Conservation (phyloP, 2,888 invertebrate species). For the Leptinotarsa rubiginosa region DNA sequence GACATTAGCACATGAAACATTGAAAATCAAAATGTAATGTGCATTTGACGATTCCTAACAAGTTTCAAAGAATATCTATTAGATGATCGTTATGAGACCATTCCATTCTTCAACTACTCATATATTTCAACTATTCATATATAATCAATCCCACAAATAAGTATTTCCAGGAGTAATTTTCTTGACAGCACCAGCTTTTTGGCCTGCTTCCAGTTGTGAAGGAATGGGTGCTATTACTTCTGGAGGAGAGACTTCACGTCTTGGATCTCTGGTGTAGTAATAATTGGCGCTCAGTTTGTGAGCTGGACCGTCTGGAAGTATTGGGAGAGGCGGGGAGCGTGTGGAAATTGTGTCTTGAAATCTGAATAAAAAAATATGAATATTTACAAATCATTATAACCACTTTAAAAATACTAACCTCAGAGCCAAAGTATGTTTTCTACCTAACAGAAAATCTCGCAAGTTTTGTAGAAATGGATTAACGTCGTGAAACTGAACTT, state of each 20-base stretch:
- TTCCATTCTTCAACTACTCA: background rate
- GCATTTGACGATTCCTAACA: no score
- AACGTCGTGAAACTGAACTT: constrained; percentile 70
- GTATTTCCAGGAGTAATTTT: constrained; percentile 55
- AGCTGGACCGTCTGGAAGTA: constrained; percentile 84
- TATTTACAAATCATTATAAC: background rate
- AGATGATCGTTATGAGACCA: no score
- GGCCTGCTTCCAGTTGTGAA: constrained; percentile 51
- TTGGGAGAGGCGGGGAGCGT: constrained; percentile 85
- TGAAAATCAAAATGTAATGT: no score
- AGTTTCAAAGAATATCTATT: no score
- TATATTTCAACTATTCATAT: background rate
- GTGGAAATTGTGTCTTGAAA: constrained; percentile 76
- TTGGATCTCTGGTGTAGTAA: constrained; percentile 85
- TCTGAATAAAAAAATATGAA: constrained; percentile 27
- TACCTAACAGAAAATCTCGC: constrained; percentile 76
- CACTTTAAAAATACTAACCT: constrained; percentile 57
- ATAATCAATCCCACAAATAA: constrained; percentile 54
- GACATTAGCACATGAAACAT: no score
- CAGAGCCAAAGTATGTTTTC: constrained; percentile 69
- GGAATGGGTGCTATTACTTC: constrained; percentile 65
- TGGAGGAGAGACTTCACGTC: constrained; percentile 82
- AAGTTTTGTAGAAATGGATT: constrained; percentile 73
- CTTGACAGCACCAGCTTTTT: constrained; percentile 35
- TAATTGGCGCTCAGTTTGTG: constrained; percentile 86